Base-by-base conservation (phyloP, 2,888 invertebrate species). In the Rhodophaea formosa region DNA sequence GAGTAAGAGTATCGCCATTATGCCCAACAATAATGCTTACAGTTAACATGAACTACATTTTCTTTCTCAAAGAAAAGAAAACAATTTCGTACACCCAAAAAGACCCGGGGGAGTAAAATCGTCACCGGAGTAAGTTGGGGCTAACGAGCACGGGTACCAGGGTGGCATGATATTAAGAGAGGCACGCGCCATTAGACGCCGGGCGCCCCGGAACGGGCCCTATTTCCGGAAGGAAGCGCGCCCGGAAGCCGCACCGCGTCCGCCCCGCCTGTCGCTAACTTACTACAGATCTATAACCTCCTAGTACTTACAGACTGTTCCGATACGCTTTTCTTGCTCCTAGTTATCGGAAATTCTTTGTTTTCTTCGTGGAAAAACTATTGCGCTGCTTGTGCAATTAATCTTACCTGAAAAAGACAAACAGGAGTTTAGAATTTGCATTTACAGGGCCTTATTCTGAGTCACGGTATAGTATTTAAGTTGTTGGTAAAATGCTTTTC, bases 171-270 rank as follows among this genome's bases (percentile, higher is more conserved):
- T 81, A 84, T 84, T 81, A 83, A 74, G 56, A 77, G 80, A 70
- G 81, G 82, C 84, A 84, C 82, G 87, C 78, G 74, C 77, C 81
- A 80, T 80, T 81, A 80, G 75, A 68, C 66, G 66, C 64, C 62
- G 64, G 66, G 70, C 66, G 70, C 70, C 64, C 80, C 85, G 88
- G 86, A 88, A 86, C 83, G 86, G 86, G 86, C 86, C 87, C 89
- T 88, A 90, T 90, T 89, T 90, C 90, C 90, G 88, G 77, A 79
- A 82, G 88, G 89, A 89, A 88, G 84, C 79, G 74, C 75, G 75
- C 76, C 82, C 82, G 88, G 87, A 86, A 83, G 86, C 84, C 79
- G 72, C 80, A 75, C 80, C 82, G 77, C 82, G 79, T 80, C 83
- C 84, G 83, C 80, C 76, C 70, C 72, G 75, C 73, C 74, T 65